Base-by-base conservation (phyloP, 1,140 invertebrate genomes). In the Anthonomus grandis region DNA sequence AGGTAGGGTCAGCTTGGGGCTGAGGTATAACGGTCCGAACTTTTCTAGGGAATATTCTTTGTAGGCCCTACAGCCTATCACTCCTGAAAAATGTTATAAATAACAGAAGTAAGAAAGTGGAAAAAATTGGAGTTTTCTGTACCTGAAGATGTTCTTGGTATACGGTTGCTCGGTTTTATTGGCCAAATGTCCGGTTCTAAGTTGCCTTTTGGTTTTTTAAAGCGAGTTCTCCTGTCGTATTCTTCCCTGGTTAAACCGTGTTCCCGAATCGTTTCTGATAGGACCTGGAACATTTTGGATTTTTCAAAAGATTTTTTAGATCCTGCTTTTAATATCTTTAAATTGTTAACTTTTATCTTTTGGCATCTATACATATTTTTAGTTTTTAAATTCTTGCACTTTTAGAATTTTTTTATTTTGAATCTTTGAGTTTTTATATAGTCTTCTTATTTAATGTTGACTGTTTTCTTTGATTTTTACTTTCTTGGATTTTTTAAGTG, bases 21-120 rank as follows among this genome's bases (percentile, higher is more conserved):
- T 63, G 23, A 55, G 42, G 36, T 63, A 59, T 44, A 63, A 21
- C 8, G 56, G 47, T 4, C 60, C 60, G 31, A 63, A 59, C 49
- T 63, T 63, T 22, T 63, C 60, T 24, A 63, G 46, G 17, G 57
- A 47, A 31, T 52, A 46, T 8, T 63, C 48, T 31, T 31, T 23
- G 4, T 13, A 15, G 12, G 36, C 24, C 24, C 60, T 23, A 56
- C 51, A 63, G 6, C 60, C 60, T 4, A 59, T 39, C 10, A 24
- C 22, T 9, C 54, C 59, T 52, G 5, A 18, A 42, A n/a, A n/a
- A n/a, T n/a, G n/a, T n/a, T n/a, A n/a, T 42, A 6, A 34, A 37
- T 45, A 8, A 10, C 37, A 12, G 12, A 15, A 39, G 37, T 15
- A 15, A 10, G 0, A 8, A 12, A 15, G 17, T 50, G 23, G 22